Percentiles rank a stretch among this genome's conserved stretches.
These are phyloP conservation scores for Platycheirus rosarum DNA, from an alignment of 2,888 invertebrate genomes.

Conservation along the genomic window DNA sequence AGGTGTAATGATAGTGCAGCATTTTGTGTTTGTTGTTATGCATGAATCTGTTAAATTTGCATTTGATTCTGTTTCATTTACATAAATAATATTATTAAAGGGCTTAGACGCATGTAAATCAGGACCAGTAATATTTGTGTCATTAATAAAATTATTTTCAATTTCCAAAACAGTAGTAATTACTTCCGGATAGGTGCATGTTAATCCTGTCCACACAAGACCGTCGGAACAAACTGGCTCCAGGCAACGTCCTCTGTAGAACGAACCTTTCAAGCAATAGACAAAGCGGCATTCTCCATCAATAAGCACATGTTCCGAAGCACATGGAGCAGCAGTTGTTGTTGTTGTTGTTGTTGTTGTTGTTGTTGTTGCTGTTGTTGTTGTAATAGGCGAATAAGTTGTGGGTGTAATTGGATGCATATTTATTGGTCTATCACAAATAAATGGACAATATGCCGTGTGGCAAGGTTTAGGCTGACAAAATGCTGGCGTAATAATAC, in stretches of 20 bases:
- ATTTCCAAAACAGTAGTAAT: slow-evolving; percentile 58
- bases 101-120: neutral
- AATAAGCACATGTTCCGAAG: slow-evolving; percentile 36
- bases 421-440: neutral
- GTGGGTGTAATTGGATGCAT: too few species aligned
- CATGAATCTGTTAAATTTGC: too few species aligned
- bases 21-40: slow-evolving; percentile 39
- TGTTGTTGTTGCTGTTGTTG: slow-evolving; percentile 1
- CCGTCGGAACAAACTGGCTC: slow-evolving; percentile 51
- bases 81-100: slow-evolving; percentile 29
- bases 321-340: slow-evolving; percentile 5
- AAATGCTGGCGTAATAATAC: neutral
- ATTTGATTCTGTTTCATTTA: slow-evolving; percentile 13
- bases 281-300: slow-evolving; percentile 43
- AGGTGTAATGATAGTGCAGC: slow-evolving; percentile 69
- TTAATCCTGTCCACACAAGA: slow-evolving; percentile 53
- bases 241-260: slow-evolving; percentile 46
- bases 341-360: neutral
- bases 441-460: slow-evolving; percentile 7
- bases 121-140: slow-evolving; percentile 45
- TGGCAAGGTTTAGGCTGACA: slow-evolving; percentile 27
- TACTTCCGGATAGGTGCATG: slow-evolving; percentile 42
- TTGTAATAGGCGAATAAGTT: neutral
- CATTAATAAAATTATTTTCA: slow-evolving; percentile 36
- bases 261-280: slow-evolving; percentile 43